Evolutionary conservation across 2,888 invertebrate species (phyloP), one percentile per base, ranked within the genome.

Genomic region (Nycteola revayana): DNA sequence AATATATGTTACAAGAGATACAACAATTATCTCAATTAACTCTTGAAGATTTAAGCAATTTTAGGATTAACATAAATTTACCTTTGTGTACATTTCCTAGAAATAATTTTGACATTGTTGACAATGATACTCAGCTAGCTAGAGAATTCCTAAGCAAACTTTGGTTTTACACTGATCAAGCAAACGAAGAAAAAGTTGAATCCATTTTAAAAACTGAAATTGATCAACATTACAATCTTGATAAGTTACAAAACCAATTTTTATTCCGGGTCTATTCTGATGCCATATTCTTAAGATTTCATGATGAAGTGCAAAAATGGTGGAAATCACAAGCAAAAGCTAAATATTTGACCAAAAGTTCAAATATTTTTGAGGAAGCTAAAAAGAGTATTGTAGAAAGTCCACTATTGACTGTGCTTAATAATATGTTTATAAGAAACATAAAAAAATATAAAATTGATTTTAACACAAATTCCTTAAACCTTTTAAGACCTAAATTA

Each of bases 291-390:
- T 45, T 68, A 7, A 52, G 60, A 37, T 64, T 61, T 33, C 71
- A 71, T 32, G 67, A 68, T n/a, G 59, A 65, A 46, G 55, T 71
- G 36, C 67, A 67, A 46, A 68, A 68, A 38, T 71, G 71, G 71
- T 71, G 71, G 71, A 62, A 67, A 49, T 36, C 43, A 24, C 44
- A 47, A 25, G 49, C 51, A 0, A 43, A 57, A 21, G 59, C 56
- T 1, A 40, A 43, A 2, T 70, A 69, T 27, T 36, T 69, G 17
- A 64, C 56, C 5, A 57, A 53, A 32, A 38, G 29, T 6, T 59
- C 53, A 30, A 47, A 44, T 7, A 60, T 60, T 34, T 70, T 61
- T 32, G 53, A 66, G 26, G 44, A 49, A 38, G 61, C 69, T 7
- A 70, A 63, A 20, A 58, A 50, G 36, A 64, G 57, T 9, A 62